Evolutionary conservation across 2,797 vertebrate species (phyloP), one percentile per base, ranked within the genome.

Genomic region (Acropternis orthonyx): DNA sequence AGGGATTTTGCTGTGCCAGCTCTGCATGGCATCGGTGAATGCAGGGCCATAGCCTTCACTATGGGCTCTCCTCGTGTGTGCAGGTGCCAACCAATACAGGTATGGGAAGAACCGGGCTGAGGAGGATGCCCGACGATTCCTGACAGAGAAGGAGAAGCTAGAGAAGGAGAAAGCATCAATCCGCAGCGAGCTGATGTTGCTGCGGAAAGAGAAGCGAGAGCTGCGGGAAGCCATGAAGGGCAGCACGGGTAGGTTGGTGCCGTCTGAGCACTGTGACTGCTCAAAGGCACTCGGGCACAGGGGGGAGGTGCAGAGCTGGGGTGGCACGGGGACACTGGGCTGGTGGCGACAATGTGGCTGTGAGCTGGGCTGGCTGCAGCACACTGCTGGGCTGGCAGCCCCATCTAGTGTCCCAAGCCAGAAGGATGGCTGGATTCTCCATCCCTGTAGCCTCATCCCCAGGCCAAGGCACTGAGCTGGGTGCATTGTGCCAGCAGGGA

Each of bases 71-170:
- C 46, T 62, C 49, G 11, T 58, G 65, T 28, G 7, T 28, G 18
- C 96, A 99, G 99, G 98, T 95, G 98, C 98, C 75, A 99, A 99
- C 97, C 99, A 99, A 81, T 99, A 99, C 63, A 98, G 98, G 81
- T 99, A 99, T 3, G 99, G 99, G 65, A 99, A 99, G 98, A 99
- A 98, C 10, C 98, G 99, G 48, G 99, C 99, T 0, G 99, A 99
- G 94, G 99, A 99, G 93, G 99, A 99, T 1, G 99, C 99, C 77
- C 98, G 98, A 56, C 97, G 97, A 3, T 99, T 99, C 97, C 97
- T 99, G 90, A 97, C 96, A 0, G 98, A 99, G 96, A 99, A 99
- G 88, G 99, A 99, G 95, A 98, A 98, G 93, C 97, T 99, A 92
- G 99, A 99, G 96, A 99, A 98, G 88, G 98, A 99, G 96, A 99